Base-by-base conservation (phyloP, 1,140 invertebrate species). In the Penaeus chinensis region DNA sequence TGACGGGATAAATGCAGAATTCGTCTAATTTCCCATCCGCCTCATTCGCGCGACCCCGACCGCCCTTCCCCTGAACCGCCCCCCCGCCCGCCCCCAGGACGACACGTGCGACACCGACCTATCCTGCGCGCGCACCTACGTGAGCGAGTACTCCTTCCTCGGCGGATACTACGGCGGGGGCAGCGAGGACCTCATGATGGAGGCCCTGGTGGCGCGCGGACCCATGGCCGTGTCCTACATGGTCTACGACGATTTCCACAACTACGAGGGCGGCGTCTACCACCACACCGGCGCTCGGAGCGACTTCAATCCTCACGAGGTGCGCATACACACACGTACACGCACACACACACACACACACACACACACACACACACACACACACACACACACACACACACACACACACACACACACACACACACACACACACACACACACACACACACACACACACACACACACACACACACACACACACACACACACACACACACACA, bases 211-310 rank as follows among this genome's bases (percentile, higher is more conserved):
- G 22, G 90, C 93, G 18, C 92, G 93, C 85, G 93, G 94, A 24
- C 94, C 94, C 16, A 85, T 94, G 13, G 91, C 93, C 8, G 93
- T 94, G 3, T 91, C 92, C 7, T 94, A 94, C 91, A 91, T 93
- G 87, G 93, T 94, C 19, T 92, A 92, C 84, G 77, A 84, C 20
- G 92, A 93, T 87, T 94, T 94, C 82, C 47, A 90, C 54, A 37
- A 89, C 62, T 94, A 94, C 89, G 90, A 90, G 69, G 89, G 92
- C 37, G 94, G 94, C 24, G 91, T 92, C 85, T 92, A 92, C 66
- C 91, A 92, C 27, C 91, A 92, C 69, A 91, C 90, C 16, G 90
- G 88, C 4, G 19, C 87, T 47, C 37, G 27, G 18, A 92, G 92
- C 82, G 92, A 92, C 10, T 91, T 93, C 78, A 91, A 92, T 84